Conservation (phyloP, 1,140 invertebrate species). For the Aphidius gifuensis region DNA sequence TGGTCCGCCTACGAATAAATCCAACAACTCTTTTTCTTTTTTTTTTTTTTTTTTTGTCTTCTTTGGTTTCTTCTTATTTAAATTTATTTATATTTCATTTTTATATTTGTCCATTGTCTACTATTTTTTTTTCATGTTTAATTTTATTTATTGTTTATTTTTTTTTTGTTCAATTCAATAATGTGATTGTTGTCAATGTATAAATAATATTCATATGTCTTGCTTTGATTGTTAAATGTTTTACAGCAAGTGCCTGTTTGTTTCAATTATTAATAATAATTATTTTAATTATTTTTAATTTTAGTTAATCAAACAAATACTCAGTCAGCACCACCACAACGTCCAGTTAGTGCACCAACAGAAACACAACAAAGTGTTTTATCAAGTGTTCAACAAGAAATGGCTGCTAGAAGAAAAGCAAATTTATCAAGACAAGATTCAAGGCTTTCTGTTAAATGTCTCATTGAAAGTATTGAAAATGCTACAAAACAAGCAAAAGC, state of each 20-base stretch:
- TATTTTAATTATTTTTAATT: slow-evolving; percentile 29
- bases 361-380: slow-evolving; percentile 56
- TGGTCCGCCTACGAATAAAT: slow-evolving; percentile 4
- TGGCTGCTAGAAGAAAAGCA: slow-evolving; percentile 60
- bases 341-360: slow-evolving; percentile 44
- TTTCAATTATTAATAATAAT: too few relatives aligned
- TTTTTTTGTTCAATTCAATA: slow-evolving; percentile 4
- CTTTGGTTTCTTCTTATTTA: neutral
- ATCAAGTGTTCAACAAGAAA: slow-evolving; percentile 59
- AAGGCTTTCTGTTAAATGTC: slow-evolving; percentile 79
- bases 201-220: too few relatives aligned
- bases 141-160: slow-evolving; percentile 11
- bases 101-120: neutral
- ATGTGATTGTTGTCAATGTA: neutral
- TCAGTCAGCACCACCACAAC: slow-evolving; percentile 29
- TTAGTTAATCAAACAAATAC: slow-evolving; percentile 48
- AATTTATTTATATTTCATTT: neutral
- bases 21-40: slow-evolving; percentile 1
- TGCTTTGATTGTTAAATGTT: too few relatives aligned
- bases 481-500: slow-evolving; percentile 79
- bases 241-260: too few relatives aligned
- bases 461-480: slow-evolving; percentile 89
- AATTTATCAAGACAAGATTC: slow-evolving; percentile 69
- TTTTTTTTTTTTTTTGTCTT: slow-evolving; percentile 13
- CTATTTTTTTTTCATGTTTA: neutral